Conservation (phyloP, 2,113 vertebrate genomes). For the Oxygymnocypris stewartii region DNA sequence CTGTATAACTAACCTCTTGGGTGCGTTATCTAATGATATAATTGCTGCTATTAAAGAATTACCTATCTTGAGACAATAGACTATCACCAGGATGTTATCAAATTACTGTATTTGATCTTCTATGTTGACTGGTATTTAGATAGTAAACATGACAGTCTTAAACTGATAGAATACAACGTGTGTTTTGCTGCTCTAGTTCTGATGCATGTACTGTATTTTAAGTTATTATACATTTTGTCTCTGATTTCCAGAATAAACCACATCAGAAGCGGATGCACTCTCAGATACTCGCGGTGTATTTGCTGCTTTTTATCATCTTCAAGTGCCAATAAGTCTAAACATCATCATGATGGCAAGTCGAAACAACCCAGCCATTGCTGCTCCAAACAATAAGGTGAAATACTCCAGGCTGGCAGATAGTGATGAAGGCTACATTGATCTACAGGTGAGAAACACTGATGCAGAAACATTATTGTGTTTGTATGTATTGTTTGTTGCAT, state of each 20-base stretch:
- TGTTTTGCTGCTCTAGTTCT: not conserved
- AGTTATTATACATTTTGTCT: not conserved
- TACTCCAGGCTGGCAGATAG: slow-evolving; percentile 89
- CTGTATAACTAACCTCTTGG: not conserved
- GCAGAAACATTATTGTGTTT: not conserved
- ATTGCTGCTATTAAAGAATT: not conserved
- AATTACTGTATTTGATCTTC: not conserved
- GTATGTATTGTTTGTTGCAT: not conserved
- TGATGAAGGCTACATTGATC: slow-evolving; percentile 93
- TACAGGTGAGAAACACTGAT: slow-evolving; percentile 81
- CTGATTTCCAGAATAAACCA: not conserved
- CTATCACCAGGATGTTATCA: not conserved
- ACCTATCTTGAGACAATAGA: not conserved
- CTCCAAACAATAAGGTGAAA: slow-evolving; percentile 89
- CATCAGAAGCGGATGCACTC: not conserved
- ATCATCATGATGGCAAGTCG: slow-evolving; percentile 80
- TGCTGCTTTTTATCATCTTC: not conserved
- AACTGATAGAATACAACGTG: not conserved
- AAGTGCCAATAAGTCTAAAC: slow-evolving; percentile 18
- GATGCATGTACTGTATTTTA: not conserved
- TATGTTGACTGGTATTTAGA: not conserved
- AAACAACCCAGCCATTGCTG: slow-evolving; percentile 77
- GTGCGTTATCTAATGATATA: not conserved
- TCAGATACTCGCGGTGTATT: not conserved
- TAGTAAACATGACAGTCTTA: not conserved